Base-by-base conservation (phyloP, 2,888 invertebrate genomes). In the Drosophila sordidula region DNA sequence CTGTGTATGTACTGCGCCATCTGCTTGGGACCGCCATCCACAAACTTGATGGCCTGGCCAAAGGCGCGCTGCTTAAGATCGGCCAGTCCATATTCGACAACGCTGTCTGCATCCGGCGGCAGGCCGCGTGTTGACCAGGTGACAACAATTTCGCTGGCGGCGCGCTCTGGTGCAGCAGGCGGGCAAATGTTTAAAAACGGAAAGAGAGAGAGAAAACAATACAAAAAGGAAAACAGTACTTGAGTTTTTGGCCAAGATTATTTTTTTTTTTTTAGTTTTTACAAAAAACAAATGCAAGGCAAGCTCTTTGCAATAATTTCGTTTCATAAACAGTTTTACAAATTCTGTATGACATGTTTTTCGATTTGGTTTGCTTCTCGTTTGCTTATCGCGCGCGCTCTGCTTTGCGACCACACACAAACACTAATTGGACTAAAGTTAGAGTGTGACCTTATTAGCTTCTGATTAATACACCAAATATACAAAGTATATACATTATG, bases 121-220 rank as follows among this genome's bases (percentile, higher is more conserved):
- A 78, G 95, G 89, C 95, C 94, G 89, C 94, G 94, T 9, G 97
- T 97, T 2, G 95, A 95, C 97, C 97, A 97, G 74, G 97, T 97
- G 32, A 97, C 95, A 29, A 95, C 94, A 75, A 97, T 95, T 84
- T 96, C 95, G 62, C 80, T 88, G 73, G 93, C 94, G 51, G 94
- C 92, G 87, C 93, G 94, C 70, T 95, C 95, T 95, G 91, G 34
- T 38, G 47, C 6, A 34, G 18, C 32, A 9, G 32, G 9, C 41
- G 9, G 32, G 12, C 14, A 38, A 26, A 6, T 26, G 52, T 8
- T 36, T 29, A 26, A 4, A 4, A 12, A 18, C 41, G 47, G 32
- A 2, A 92, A 91, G 41, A 44, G 12, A 1, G 46, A 18, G 61
- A 70, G 47, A 73, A 61, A 64, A 84, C 57, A 68, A 71, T 45